phyloP scores from a whole-genome alignment of 1,140 invertebrate genomes.

The Acromyrmex charruanus region DNA sequence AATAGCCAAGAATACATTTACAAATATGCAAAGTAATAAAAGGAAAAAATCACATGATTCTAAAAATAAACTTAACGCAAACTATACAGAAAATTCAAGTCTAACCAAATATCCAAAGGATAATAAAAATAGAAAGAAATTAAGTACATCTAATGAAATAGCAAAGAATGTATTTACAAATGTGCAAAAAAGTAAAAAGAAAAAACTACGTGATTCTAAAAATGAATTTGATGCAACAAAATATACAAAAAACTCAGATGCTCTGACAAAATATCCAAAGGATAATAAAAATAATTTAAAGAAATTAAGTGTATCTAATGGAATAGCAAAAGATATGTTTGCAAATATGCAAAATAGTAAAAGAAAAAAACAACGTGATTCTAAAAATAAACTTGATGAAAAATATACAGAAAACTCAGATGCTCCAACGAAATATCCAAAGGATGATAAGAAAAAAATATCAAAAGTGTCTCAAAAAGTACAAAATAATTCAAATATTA shows the following conservation, averaged over 20 bases:
- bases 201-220: background rate
- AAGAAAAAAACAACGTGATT: background rate
- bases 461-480: background rate
- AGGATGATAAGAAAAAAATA: background rate
- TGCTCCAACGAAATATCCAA: background rate
- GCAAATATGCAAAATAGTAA: constrained; percentile 5
- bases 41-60: too few species aligned
- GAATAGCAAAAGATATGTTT: background rate
- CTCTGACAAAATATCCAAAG: too few species aligned
- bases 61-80: too few species aligned
- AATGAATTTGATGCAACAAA: background rate
- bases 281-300: constrained; percentile 9
- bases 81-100: too few species aligned
- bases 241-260: too few species aligned
- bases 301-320: background rate
- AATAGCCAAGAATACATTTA: too few species aligned
- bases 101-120: too few species aligned
- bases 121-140: constrained; percentile 21
- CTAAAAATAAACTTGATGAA: background rate
- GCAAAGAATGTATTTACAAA: background rate
- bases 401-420: background rate
- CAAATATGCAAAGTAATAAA: too few species aligned
- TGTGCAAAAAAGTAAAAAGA: constrained; percentile 19
- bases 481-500: background rate
- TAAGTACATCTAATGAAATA: background rate